Percentiles rank a stretch among this genome's conserved stretches.
Evolutionary conservation across 2,797 vertebrate genomes (phyloP).

Genomic region (Eulemur rubriventer): DNA sequence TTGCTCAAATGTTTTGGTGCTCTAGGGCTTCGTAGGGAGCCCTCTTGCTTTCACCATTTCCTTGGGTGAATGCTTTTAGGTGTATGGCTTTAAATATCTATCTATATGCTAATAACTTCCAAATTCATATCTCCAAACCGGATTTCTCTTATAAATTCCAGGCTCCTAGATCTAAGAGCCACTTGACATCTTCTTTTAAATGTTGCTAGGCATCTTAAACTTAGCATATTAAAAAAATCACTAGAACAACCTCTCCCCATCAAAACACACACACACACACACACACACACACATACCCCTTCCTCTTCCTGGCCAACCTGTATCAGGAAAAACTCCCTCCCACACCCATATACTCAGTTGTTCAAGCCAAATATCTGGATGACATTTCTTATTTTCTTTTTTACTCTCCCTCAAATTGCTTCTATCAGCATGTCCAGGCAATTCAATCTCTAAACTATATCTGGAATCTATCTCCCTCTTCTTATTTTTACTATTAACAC

Average conservation of each 20-base stretch:
- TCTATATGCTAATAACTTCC: slow-evolving; percentile 46
- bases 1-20: background rate
- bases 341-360: background rate
- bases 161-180: slow-evolving; percentile 1
- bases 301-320: background rate
- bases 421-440: background rate
- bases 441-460: background rate
- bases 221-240: background rate
- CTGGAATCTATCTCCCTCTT: background rate
- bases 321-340: background rate
- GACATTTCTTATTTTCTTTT: slow-evolving; percentile 6
- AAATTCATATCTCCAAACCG: slow-evolving; percentile 18
- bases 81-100: slow-evolving; percentile 32
- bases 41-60: background rate
- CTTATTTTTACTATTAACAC: background rate
- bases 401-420: background rate
- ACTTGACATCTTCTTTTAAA: slow-evolving; percentile 51
- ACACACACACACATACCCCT: background rate
- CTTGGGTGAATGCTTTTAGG: background rate
- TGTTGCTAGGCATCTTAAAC: slow-evolving; percentile 44
- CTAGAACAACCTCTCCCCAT: background rate
- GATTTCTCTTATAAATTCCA: background rate
- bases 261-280: background rate
- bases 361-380: background rate
- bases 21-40: background rate